Conservation (phyloP, 1,140 invertebrate genomes). For the Aphis craccivora region DNA sequence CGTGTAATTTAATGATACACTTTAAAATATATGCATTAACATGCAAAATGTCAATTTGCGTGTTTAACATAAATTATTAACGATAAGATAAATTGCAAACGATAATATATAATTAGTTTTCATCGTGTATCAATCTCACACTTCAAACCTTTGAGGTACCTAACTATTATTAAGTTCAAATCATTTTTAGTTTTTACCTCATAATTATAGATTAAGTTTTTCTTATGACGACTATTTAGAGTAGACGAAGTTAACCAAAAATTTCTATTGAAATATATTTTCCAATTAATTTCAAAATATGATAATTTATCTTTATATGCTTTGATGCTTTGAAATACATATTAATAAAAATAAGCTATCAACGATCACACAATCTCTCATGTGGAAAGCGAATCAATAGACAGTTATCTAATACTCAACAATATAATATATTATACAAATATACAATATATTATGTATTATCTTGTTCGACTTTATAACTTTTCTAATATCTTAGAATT, state of each 20-base stretch:
- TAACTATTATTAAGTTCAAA: not conserved
- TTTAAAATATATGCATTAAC: not conserved
- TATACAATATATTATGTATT: no score
- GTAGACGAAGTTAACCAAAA: not conserved
- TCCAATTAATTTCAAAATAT: not conserved
- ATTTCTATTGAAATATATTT: not conserved
- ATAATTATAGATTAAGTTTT: not conserved
- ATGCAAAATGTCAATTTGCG: not conserved
- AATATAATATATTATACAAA: no score
- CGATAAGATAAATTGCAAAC: not conserved
- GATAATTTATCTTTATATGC: not conserved
- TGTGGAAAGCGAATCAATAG: not conserved
- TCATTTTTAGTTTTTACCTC: not conserved
- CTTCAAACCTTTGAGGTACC: not conserved
- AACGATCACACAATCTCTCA: not conserved
- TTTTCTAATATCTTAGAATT: not conserved
- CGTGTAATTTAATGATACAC: not conserved
- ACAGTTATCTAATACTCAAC: not conserved
- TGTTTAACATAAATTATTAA: not conserved
- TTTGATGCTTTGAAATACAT: not conserved
- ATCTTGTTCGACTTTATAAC: not conserved
- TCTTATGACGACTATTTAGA: not conserved
- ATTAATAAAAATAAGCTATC: not conserved
- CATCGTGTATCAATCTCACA: not conserved
- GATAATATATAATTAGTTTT: not conserved